A percentile compares a stretch with the other conserved stretches of the same genome.
These are phyloP conservation scores for Bhutanitis thaidina DNA, from an alignment of 2,888 invertebrate species.

Conservation along the genomic window DNA sequence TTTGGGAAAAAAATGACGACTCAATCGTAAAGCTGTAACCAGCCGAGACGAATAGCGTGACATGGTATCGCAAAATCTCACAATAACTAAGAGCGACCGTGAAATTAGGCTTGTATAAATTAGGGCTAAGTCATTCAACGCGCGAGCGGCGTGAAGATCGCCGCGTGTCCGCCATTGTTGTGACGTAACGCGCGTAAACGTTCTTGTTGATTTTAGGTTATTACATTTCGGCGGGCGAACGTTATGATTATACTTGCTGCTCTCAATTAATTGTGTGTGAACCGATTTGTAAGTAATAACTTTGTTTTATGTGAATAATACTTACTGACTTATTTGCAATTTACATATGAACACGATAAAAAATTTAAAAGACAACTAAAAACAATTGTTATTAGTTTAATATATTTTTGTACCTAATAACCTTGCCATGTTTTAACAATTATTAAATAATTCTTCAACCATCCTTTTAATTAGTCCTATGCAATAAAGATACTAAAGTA, in stretches of 20 bases:
- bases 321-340: too few relatives aligned
- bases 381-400: too few relatives aligned
- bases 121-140: constrained; percentile 61
- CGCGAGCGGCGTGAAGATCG: constrained; percentile 53
- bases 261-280: constrained; percentile 55
- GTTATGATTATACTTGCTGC: constrained; percentile 40
- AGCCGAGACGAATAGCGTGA: constrained; percentile 68
- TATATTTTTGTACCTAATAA: too few relatives aligned
- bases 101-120: constrained; percentile 70
- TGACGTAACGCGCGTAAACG: constrained; percentile 52
- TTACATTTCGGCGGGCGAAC: constrained; percentile 36
- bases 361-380: too few relatives aligned
- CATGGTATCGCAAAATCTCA: constrained; percentile 65
- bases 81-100: constrained; percentile 71
- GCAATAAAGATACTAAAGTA: too few relatives aligned
- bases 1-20: constrained; percentile 36
- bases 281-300: constrained; percentile 13
- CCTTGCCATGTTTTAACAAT: too few relatives aligned
- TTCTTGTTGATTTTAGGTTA: constrained; percentile 69
- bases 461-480: too few relatives aligned
- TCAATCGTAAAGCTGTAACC: constrained; percentile 59
- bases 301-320: constrained; percentile 11
- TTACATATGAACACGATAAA: too few relatives aligned
- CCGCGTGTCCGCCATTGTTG: constrained; percentile 68
- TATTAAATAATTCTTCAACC: too few relatives aligned